These are phyloP conservation scores for Cepaea nemoralis DNA, from an alignment of 1,140 invertebrate species.

Conservation along the genomic window DNA sequence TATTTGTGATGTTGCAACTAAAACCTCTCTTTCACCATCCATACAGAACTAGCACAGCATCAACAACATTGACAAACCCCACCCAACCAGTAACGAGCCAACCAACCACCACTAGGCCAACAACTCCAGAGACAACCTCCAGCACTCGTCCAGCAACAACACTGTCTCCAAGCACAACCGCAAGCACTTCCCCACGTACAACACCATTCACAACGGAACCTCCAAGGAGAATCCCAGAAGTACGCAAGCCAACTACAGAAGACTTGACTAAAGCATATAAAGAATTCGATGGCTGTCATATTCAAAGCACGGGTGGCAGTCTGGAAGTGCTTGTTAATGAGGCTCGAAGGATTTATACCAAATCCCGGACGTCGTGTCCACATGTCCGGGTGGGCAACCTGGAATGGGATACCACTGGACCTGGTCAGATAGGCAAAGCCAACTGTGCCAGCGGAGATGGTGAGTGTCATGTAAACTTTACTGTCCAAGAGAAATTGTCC, in stretches of 20 bases:
- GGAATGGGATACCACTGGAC: slow-evolving; percentile 72
- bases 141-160: slow-evolving; percentile 2
- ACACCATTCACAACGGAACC: slow-evolving; percentile 12
- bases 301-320: slow-evolving; percentile 8
- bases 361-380: slow-evolving; percentile 7
- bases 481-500: no score
- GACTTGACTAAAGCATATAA: slow-evolving; percentile 20
- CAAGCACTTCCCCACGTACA: slow-evolving; percentile 20
- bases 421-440: background rate
- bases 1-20: no score
- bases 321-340: background rate
- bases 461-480: slow-evolving; percentile 22
- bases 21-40: no score
- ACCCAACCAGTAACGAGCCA: slow-evolving; percentile 15
- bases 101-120: background rate
- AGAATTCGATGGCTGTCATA: slow-evolving; percentile 30
- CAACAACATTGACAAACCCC: no score
- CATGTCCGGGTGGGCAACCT: slow-evolving; percentile 70
- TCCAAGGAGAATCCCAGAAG: background rate
- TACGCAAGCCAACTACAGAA: background rate
- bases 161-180: background rate
- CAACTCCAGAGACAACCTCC: background rate
- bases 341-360: slow-evolving; percentile 14
- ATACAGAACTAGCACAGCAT: background rate
- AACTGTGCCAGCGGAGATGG: slow-evolving; percentile 35